Evolutionary conservation across 2,797 vertebrate genomes (phyloP).

Genomic region (Erethizon dorsatum): DNA sequence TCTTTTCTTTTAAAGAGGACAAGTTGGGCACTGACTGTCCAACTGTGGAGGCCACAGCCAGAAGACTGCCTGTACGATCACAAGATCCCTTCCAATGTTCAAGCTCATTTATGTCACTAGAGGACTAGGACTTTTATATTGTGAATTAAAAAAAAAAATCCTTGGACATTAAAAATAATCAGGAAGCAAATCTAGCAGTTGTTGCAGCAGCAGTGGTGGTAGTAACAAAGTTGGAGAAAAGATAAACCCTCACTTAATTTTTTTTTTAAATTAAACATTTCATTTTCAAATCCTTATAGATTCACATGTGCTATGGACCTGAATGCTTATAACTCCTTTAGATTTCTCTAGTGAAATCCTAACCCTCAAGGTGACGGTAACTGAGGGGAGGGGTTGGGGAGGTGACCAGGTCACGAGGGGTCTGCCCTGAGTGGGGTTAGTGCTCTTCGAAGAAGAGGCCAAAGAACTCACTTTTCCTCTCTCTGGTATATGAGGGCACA

Average conservation of each 20-base stretch:
- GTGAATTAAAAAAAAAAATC: not conserved
- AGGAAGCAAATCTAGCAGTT: not conserved
- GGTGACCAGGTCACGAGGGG: not conserved
- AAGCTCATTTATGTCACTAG: not conserved
- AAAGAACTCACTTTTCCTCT: not conserved
- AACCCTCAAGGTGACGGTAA: not conserved
- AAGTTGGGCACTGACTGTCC: constrained; percentile 17
- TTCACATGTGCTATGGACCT: not conserved
- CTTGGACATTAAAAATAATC: not conserved
- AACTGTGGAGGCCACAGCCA: not conserved
- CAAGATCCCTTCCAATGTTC: not conserved
- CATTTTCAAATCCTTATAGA: not conserved
- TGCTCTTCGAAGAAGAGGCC: not conserved
- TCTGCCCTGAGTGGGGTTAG: not conserved
- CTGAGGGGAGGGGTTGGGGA: not conserved
- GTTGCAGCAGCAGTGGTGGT: not conserved
- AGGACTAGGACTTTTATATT: not conserved
- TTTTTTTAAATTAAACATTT: not conserved
- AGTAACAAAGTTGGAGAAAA: not conserved
- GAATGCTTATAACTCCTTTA: not conserved
- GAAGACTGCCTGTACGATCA: not conserved
- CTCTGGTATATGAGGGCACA: not conserved
- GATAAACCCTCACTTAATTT: not conserved
- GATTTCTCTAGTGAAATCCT: not conserved
- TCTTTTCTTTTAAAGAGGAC: constrained; percentile 73